Base-by-base conservation (phyloP, 2,113 vertebrate species). In the Mohoua ochrocephala region DNA sequence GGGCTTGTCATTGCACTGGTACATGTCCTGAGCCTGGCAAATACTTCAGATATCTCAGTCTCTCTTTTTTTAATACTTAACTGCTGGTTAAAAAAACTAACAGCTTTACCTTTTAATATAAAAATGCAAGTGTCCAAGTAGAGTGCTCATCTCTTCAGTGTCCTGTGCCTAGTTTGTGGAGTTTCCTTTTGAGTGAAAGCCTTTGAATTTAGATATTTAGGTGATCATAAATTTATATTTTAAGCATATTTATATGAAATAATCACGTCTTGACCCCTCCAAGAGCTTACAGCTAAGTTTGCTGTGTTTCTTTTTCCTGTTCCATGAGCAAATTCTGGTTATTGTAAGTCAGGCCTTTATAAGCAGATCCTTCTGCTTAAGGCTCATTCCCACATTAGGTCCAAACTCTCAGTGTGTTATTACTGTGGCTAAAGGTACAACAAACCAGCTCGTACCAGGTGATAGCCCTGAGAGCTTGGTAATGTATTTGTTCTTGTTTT, bases 251-350 rank as follows among this genome's bases (percentile, higher is more conserved):
- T 47, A 13, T 80, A 24, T 6, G 13, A 54, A 64, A 49, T 26
- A 59, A 50, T 68, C 6, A 10, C 59, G 10, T 18, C 18, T 69
- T 60, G 20, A 63, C 8, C 39, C 42, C 49, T 67, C 7, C 2
- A 39, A 30, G 50, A 54, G 44, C 39, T 67, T 71, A 9, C 5
- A 45, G 56, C 59, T 7, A 33, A 57, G 6, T 56, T 88, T 85
- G 14, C 31, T 63, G 0, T 22, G 9, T 39, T 77, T 35, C 19
- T 50, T 13, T 61, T 50, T 39, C 35, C 26, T 73, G 4, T 61
- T 87, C 41, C 0, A 0, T 70, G 21, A 79, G 21, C 8, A 54
- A 20, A 12, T 56, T 21, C 6, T 60, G 9, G 0, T 54, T 61
- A 60, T 41, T 33, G 0, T 33, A 33, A 69, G 11, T 84, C 2